phyloP scores from a whole-genome alignment of 30 jellyfish, hydroid and myxozoan genomes.

The Aurelia coerulea region DNA sequence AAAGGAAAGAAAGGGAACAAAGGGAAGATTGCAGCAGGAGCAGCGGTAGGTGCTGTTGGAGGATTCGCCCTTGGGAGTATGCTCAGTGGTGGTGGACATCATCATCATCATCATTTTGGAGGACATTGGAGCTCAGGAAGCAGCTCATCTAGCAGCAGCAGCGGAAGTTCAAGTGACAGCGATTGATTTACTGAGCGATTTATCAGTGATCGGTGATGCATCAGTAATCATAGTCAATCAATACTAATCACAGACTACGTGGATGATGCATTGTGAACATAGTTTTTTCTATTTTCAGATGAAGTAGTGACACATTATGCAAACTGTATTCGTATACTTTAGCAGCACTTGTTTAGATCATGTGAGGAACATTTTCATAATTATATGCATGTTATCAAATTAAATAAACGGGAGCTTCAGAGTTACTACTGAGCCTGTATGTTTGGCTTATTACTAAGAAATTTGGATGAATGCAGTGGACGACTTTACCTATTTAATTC shows the following conservation, averaged over 20 bases:
- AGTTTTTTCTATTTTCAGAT: no score
- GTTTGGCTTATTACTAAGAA: no score
- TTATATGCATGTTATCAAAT: no score
- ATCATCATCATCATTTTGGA: slow-evolving; percentile 17
- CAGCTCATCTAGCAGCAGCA: slow-evolving; percentile 66
- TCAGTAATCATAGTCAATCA: neutral
- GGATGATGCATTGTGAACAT: neutral
- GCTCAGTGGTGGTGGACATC: slow-evolving; percentile 69
- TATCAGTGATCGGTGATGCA: neutral
- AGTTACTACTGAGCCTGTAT: no score
- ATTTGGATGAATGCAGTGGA: no score
- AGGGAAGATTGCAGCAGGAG: slow-evolving; percentile 75
- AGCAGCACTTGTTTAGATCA: no score
- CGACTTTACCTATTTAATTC: no score
- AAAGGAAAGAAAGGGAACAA: slow-evolving; percentile 59
- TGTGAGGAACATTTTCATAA: no score
- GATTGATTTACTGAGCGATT: slow-evolving; percentile 1
- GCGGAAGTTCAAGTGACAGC: slow-evolving; percentile 65
- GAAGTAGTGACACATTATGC: no score
- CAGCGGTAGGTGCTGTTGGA: slow-evolving; percentile 77
- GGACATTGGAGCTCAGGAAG: slow-evolving; percentile 4
- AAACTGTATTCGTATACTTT: no score
- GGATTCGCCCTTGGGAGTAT: slow-evolving; percentile 73
- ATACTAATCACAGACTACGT: neutral
- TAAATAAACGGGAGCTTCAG: no score